Base-by-base conservation (phyloP, 2,888 invertebrate genomes). In the Lithophane semibrunnea region DNA sequence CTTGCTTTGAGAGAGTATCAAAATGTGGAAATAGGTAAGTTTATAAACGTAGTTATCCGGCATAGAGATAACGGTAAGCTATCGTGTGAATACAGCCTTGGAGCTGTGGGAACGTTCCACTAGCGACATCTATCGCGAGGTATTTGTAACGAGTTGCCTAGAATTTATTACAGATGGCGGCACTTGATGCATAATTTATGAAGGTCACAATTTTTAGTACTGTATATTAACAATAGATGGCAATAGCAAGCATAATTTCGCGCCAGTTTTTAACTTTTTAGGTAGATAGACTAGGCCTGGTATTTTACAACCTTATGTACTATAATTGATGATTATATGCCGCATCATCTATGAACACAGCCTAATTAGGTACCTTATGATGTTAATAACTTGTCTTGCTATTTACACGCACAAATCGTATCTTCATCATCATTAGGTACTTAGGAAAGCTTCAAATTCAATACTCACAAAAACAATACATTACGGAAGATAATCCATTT, bases 31-130 rank as follows among this genome's bases (percentile, higher is more conserved):
- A 75, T 85, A 64, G 70, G 67, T 52, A 75, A 60, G 76, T 71
- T 75, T 64, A 60, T 44, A 75, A 85, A 67, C 75, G 63, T 71
- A 69, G 65, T 69, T 73, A 78, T 70, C 79, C 77, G 79, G 73
- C 74, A 72, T 80, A 76, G 70, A 83, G 86, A 86, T 87, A 88
- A 88, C 89, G 75, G 88, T 87, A 88, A 67, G 69, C 73, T 81
- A 83, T 82, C 67, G 64, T 88, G 87, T 90, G 88, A 83, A 91
- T 85, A 75, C 85, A 83, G 88, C 91, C 82, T 91, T 88, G 84
- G 71, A 66, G 67, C 68, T 79, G 77, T 80, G 86, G 80, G 85
- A 88, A 87, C 65, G n/a, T 64, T 13, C 60, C 24, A 85, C 75
- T 86, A 86, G 78, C 80, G 91, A 69, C 91, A 91, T 88, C 88